Percentiles rank a stretch among this genome's conserved stretches.
phyloP scores from a whole-genome alignment of 2,113 vertebrate species.

The Pseudorhombus dupliciocellatus region DNA sequence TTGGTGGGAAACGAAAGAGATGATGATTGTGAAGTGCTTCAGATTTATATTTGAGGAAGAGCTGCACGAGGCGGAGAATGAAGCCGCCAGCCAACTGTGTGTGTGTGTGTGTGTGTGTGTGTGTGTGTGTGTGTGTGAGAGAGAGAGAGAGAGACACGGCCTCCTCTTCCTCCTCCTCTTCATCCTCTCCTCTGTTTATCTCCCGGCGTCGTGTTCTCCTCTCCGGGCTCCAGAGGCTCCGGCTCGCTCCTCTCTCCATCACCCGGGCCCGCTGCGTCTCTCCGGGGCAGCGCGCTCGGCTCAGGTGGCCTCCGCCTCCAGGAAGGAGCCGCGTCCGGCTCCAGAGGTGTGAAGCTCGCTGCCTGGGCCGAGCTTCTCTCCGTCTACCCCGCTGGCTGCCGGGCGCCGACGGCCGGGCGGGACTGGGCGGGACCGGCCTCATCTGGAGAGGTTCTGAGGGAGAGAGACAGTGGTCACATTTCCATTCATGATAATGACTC shows the following conservation, averaged over 20 bases:
- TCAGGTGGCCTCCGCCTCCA: conserved; percentile 41
- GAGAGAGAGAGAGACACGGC: too few species aligned
- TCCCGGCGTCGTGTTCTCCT: not conserved
- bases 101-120: too few species aligned
- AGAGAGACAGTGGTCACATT: conserved; percentile 1
- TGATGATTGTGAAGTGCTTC: not conserved
- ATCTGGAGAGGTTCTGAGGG: not conserved
- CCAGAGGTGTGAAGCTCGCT: conserved; percentile 39
- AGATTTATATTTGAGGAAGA: not conserved
- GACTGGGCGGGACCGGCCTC: not conserved
- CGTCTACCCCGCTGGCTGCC: conserved; percentile 24
- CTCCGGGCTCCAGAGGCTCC: too few species aligned
- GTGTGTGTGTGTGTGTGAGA: too few species aligned
- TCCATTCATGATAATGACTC: not conserved
- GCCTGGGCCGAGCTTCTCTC: conserved; percentile 32
- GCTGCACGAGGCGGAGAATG: not conserved
- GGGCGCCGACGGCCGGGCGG: not conserved
- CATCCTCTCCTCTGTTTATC: not conserved
- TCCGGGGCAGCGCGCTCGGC: conserved; percentile 80
- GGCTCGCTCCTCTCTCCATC: not conserved
- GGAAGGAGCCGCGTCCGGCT: conserved; percentile 48
- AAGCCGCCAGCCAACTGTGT: too few species aligned
- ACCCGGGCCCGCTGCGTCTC: conserved; percentile 78
- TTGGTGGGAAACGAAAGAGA: not conserved
- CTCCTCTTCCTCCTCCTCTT: not conserved